Base-by-base conservation (phyloP, 2,797 vertebrate genomes). In the Alfaro cultratus region DNA sequence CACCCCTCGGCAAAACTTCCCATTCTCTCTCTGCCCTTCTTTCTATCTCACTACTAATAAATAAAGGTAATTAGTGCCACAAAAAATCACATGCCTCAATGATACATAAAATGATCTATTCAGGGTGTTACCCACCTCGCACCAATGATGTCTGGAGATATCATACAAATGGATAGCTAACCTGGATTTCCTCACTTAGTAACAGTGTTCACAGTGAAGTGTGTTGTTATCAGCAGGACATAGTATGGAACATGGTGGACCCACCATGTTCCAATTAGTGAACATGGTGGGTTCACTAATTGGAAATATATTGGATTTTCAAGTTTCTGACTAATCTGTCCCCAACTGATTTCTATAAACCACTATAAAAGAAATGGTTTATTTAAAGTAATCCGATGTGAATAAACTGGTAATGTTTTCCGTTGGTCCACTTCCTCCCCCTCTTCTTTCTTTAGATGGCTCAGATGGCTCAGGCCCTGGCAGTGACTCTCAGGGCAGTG, bases 401-500 rank as follows among this genome's bases (percentile, higher is more conserved):
- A 81, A 89, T 74, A 79, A 26, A 75, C 47, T 81, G 45, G 62
- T 73, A 73, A 74, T 64, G 10, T 82, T 67, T n/a, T 55, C 79
- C 90, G 80, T 90, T 87, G 72, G 49, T 62, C 80, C 45, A 71
- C n/a, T 53, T 77, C 76, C 55, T 55, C 62, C 53, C 45, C 79
- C 45, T 77, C 47, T 57, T 71, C 41, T 83, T 80, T 81, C 83
- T 88, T 85, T 95, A 99, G 98, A 99, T 95, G 97, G 97, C 88
- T 98, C 98, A 72, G 98, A 99, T 95, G 98, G 98, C 91, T 98
- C 98, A 72, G 98, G 97, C 93, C 98, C 98, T 55, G 98, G 98
- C 21, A 99, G 98, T 94, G 98, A 99, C 94, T 98, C 98, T 96
- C 98, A 99, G 97, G 98, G 97, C 94, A 99, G 98, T 39, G 98